A percentile compares a stretch with the other conserved stretches of the same genome.
Conservation (phyloP, 2,113 vertebrate genomes). For the Chaetodon auriga region DNA sequence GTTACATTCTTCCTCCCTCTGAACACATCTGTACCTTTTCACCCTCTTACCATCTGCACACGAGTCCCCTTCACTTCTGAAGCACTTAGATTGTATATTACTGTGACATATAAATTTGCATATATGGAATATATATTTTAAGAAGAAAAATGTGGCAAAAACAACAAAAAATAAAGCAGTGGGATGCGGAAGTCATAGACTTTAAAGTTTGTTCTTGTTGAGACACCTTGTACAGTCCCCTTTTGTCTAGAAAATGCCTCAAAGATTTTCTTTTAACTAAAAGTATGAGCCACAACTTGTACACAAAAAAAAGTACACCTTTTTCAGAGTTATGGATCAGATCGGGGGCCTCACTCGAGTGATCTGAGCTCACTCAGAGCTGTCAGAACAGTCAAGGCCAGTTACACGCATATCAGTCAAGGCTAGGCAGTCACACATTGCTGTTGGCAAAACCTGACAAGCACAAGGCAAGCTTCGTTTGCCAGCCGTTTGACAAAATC, state of each 20-base stretch:
- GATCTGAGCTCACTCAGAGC: constrained; percentile 43
- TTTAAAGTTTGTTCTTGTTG: constrained; percentile 67
- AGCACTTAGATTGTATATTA: constrained; percentile 88
- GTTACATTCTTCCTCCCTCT: constrained; percentile 65
- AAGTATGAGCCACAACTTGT: constrained; percentile 63
- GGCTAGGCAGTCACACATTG: constrained; percentile 57
- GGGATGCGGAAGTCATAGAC: constrained; percentile 60
- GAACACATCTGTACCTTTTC: constrained; percentile 48
- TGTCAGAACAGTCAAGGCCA: constrained; percentile 58
- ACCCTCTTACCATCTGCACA: constrained; percentile 49
- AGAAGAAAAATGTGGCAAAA: constrained; percentile 79
- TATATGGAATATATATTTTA: constrained; percentile 86
- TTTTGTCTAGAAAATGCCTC: constrained; percentile 75
- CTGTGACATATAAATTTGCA: constrained; percentile 86
- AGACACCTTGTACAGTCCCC: constrained; percentile 75
- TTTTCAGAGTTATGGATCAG: constrained; percentile 20
- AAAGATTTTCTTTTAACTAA: constrained; percentile 65
- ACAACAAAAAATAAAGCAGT: constrained; percentile 65
- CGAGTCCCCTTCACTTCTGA: constrained; percentile 71
- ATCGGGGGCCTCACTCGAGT: constrained; percentile 20
- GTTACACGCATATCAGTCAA: constrained; percentile 39
- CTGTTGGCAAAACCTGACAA: constrained; percentile 71
- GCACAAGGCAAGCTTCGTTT: constrained; percentile 71
- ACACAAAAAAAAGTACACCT: constrained; percentile 29
- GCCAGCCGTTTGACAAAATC: constrained; percentile 33